Base-by-base conservation (phyloP, 2,113 vertebrate genomes). In the Ophthalmolycus amberensis region DNA sequence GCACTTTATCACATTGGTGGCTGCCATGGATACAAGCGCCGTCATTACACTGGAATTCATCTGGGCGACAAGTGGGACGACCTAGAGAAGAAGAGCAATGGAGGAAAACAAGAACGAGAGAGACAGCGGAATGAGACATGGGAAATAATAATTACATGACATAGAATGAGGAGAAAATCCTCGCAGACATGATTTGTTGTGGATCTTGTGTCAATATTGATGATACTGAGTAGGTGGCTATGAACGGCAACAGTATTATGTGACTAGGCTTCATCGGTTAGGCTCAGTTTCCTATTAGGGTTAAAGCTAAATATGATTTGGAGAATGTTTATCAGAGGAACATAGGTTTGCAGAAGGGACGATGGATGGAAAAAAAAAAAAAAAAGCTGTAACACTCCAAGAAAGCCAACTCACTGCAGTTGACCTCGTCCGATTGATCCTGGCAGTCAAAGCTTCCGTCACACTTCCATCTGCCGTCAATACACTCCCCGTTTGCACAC, bases 1-100 rank as follows among this genome's bases (percentile, higher is more conserved):
- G 4, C 22, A 82, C 66, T 0, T n/a, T 48, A 87, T 98, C 75
- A 10, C 97, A 98, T 80, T 97, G 96, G 11, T 42, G 93, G 82
- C 92, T 94, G 75, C 96, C 96, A 0, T 95, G 94, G 85, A 98
- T 89, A 29, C 97, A 98, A 9, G 71, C 37, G 14, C 97, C 96
- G 0, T 97, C 93, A 0, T 4, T 56, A 58, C 97, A 98, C 85
- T 92, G 95, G 85, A 98, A 98, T 87, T 98, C 91, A 16, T 97
- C 95, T 0, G 90, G 94, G 1, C 68, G 90, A 78, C 97, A 98
- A 0, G 92, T 95, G 16, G 92, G 25, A 22, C 29, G 81, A 12
- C 62, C 97, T 98, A 58, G 0, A 71, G 72, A 34, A 50, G 4
- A 78, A 67, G 9, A 80, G 14, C 69, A 37, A 64, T 56, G 7